Percentiles rank a stretch among this genome's conserved stretches.
Evolutionary conservation across 2,113 vertebrate genomes (phyloP).

Genomic region (Columba livia): DNA sequence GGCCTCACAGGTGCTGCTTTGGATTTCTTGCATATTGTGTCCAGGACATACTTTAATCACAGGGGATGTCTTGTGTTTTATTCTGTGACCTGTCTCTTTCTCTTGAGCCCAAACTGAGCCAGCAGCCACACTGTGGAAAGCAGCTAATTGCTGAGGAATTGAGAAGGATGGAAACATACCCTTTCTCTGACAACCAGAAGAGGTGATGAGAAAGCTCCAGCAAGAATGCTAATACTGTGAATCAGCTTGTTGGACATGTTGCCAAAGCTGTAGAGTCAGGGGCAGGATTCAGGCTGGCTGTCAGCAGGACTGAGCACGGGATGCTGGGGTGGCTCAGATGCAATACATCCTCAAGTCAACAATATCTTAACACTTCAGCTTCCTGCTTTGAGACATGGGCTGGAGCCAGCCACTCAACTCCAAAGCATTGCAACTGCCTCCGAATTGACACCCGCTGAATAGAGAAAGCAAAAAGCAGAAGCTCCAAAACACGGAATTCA

Average conservation of each 20-base stretch:
- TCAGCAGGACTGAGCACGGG: not conserved
- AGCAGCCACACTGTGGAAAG: not conserved
- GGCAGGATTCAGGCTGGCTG: not conserved
- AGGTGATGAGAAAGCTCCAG: not conserved
- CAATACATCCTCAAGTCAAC: not conserved
- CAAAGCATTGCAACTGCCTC: not conserved
- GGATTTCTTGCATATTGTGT: fast-evolving
- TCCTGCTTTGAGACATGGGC: not conserved
- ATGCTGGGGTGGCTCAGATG: not conserved
- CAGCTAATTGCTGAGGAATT: not conserved
- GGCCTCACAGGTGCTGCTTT: not conserved
- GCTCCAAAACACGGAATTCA: not conserved
- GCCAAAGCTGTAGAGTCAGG: not conserved
- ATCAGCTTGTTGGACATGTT: not conserved
- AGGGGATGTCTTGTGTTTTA: not conserved
- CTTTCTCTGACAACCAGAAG: not conserved
- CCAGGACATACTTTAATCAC: not conserved
- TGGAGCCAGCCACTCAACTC: not conserved
- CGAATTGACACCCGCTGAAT: not conserved
- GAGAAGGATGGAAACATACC: not conserved
- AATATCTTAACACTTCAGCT: not conserved
- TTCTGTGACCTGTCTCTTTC: not conserved
- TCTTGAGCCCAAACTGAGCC: not conserved
- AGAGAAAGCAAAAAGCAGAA: not conserved
- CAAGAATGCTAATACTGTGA: not conserved